These are phyloP conservation scores for Drosophila persimilis DNA, from an alignment of 1,140 invertebrate species.

Conservation along the genomic window DNA sequence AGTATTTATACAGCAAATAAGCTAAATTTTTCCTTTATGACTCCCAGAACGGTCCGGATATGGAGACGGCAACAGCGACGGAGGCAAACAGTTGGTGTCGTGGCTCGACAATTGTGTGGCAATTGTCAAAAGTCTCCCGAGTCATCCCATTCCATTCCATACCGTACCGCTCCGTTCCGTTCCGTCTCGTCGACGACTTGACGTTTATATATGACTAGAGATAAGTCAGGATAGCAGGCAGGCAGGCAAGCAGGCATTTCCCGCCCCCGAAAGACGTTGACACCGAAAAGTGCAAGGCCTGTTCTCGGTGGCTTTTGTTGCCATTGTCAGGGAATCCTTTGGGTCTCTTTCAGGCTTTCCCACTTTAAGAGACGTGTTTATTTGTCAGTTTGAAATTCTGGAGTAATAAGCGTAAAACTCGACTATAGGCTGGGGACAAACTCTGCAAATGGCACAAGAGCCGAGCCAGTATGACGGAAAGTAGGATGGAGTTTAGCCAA, in stretches of 20 bases:
- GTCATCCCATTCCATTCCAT: not conserved
- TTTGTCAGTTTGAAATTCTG: conserved; percentile 74
- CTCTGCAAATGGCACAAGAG: conserved; percentile 20
- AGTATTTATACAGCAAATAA: conserved; percentile 81
- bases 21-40: conserved; percentile 78
- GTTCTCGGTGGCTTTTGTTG: conserved; percentile 52
- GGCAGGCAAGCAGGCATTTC: not conserved
- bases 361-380: conserved; percentile 62
- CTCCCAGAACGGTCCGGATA: conserved; percentile 48
- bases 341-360: conserved; percentile 50
- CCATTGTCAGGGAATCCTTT: conserved; percentile 68
- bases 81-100: conserved; percentile 44
- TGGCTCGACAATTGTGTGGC: conserved; percentile 73
- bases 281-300: conserved; percentile 44
- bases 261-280: conserved; percentile 40
- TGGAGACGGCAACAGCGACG: conserved; percentile 25
- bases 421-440: conserved; percentile 67
- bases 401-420: conserved; percentile 67
- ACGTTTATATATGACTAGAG: conserved; percentile 76
- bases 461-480: not conserved
- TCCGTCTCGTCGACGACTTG: conserved; percentile 38
- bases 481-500: conserved; percentile 15
- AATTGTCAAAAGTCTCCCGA: conserved; percentile 75
- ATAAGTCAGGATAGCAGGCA: conserved; percentile 54
- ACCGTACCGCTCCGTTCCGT: too few relatives aligned